These are phyloP conservation scores for Apis mellifera DNA, from an alignment of 1,140 invertebrate genomes.

Conservation along the genomic window Amel_HAv3.1 CM009945.2:3836501-3837000, in stretches of 20 bases:
- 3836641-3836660: constrained; percentile 12
- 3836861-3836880: constrained; percentile 50
- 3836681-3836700: constrained; percentile 45
- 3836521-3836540: constrained; percentile 2
- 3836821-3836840: constrained; percentile 53
- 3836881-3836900: constrained; percentile 57
- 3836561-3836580: constrained; percentile 19
- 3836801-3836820: constrained; percentile 40
- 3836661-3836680: constrained; percentile 2
- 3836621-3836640: constrained; percentile 25
- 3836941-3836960: constrained; percentile 1
- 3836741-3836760: constrained; percentile 57
- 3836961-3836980: constrained; percentile 49
- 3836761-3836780: constrained; percentile 62
- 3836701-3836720: constrained; percentile 32
- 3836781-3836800: constrained; percentile 59
- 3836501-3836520: not conserved
- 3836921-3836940: not conserved
- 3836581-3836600: not conserved
- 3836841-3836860: constrained; percentile 50
- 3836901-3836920: not conserved
- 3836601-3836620: constrained; percentile 6
- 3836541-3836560: constrained; percentile 32
- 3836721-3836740: constrained; percentile 39
- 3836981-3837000: constrained; percentile 36